Conservation (phyloP, 37 sponge, comb jelly and placozoan species). For the Theonella swinhoei region DNA sequence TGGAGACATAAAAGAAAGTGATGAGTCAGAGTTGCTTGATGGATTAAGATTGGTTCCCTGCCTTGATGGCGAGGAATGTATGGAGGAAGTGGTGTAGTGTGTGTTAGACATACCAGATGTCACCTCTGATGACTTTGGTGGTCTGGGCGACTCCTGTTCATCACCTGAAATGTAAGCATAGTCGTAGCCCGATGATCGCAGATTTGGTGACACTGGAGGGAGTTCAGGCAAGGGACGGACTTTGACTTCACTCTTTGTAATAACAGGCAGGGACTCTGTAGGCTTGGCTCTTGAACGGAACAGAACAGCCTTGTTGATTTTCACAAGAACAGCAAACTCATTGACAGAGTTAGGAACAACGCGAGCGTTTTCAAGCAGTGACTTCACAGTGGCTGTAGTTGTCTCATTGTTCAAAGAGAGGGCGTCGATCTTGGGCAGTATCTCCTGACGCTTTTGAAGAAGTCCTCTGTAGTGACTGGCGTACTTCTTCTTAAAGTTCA, state of each 20-base stretch:
- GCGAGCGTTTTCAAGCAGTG: slow-evolving; percentile 55
- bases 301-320: slow-evolving; percentile 58
- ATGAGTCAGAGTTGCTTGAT: not conserved
- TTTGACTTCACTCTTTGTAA: slow-evolving; percentile 67
- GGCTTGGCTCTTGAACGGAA: slow-evolving; percentile 25
- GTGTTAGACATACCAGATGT: not conserved
- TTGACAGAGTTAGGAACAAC: slow-evolving; percentile 53
- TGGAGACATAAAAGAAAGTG: not conserved
- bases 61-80: not conserved
- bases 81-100: not conserved
- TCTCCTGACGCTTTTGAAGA: slow-evolving; percentile 41
- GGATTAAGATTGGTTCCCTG: too few relatives aligned
- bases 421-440: slow-evolving; percentile 41
- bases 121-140: not conserved
- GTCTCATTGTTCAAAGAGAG: slow-evolving; percentile 37
- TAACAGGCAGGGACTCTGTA: slow-evolving; percentile 40
- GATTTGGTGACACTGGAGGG: not conserved
- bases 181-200: not conserved
- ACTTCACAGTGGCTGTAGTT: slow-evolving; percentile 66
- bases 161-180: not conserved
- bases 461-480: slow-evolving; percentile 35
- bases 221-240: slow-evolving; percentile 59
- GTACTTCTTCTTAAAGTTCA: slow-evolving; percentile 66
- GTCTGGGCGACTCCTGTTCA: not conserved
- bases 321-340: slow-evolving; percentile 54